Conservation (phyloP, 2,113 vertebrate genomes). For the Carassius gibelio region DNA sequence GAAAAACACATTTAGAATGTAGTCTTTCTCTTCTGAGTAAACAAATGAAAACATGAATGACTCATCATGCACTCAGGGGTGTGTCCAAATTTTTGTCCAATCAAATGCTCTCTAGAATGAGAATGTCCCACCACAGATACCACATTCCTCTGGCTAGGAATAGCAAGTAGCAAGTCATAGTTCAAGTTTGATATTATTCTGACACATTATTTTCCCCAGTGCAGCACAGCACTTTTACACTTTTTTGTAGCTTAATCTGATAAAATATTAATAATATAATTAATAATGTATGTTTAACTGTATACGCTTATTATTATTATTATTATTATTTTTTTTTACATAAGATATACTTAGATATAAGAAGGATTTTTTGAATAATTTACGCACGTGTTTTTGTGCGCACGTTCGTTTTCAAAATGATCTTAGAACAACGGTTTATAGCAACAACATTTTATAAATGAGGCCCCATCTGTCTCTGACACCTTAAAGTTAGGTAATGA, state of each 20-base stretch:
- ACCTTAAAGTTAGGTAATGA: background rate
- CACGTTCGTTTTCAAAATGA: too few relatives aligned
- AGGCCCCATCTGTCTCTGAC: background rate
- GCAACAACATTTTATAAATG: too few relatives aligned
- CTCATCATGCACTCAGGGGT: background rate
- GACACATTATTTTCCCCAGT: background rate
- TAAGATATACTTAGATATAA: background rate
- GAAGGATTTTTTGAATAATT: background rate
- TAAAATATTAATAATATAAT: background rate
- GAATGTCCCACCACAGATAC: background rate
- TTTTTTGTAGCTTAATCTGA: background rate
- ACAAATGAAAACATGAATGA: background rate
- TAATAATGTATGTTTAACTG: background rate
- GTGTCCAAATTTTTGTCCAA: background rate
- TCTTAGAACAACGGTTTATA: too few relatives aligned
- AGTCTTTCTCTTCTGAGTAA: background rate
- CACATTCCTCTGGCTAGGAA: background rate
- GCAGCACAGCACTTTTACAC: background rate
- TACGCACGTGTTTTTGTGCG: too few relatives aligned
- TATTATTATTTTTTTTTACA: too few relatives aligned
- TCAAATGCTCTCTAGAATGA: background rate
- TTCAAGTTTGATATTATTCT: background rate
- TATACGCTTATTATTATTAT: background rate
- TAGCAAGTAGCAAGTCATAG: background rate
- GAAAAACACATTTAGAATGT: background rate